These are phyloP conservation scores for Brachynemurus nebulosus DNA, from an alignment of 2,888 invertebrate genomes.

Conservation along the genomic window DNA sequence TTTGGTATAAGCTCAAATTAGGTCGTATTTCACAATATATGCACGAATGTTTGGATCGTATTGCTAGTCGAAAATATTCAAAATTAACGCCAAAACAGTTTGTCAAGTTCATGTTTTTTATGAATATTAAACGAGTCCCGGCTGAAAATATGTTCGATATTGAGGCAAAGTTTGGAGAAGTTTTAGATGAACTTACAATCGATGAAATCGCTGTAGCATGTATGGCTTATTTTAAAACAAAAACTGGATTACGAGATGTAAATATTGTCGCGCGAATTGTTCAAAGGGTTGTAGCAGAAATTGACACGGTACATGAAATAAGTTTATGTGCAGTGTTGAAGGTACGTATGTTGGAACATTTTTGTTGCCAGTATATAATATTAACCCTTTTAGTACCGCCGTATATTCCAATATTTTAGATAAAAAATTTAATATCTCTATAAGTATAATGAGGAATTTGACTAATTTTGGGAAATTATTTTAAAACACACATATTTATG, in stretches of 20 bases:
- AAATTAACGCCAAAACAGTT: conserved; percentile 44
- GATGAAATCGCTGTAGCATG: conserved; percentile 57
- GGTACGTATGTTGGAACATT: no score
- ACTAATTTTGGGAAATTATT: no score
- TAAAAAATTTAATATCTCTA: no score
- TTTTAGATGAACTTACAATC: conserved; percentile 40
- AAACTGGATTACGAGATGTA: conserved; percentile 42
- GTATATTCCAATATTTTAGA: no score
- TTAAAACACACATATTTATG: no score
- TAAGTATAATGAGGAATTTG: no score
- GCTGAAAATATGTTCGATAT: conserved; percentile 48
- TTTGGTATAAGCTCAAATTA: conserved; percentile 47
- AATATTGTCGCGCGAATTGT: conserved; percentile 32
- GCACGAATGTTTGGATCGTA: conserved; percentile 36
- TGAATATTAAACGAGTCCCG: conserved; percentile 43
- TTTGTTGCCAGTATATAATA: not conserved
- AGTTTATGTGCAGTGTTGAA: conserved; percentile 52
- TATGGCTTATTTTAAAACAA: conserved; percentile 67
- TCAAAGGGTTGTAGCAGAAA: conserved; percentile 34
- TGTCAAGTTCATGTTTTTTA: conserved; percentile 51
- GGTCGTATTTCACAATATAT: conserved; percentile 41
- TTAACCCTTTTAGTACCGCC: not conserved
- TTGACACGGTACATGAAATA: conserved; percentile 45
- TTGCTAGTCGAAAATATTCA: conserved; percentile 38
- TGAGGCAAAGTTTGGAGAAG: conserved; percentile 40